These are phyloP conservation scores for Oryzias dopingdopingensis DNA, from an alignment of 2,797 vertebrate genomes.

Conservation along the genomic window DNA sequence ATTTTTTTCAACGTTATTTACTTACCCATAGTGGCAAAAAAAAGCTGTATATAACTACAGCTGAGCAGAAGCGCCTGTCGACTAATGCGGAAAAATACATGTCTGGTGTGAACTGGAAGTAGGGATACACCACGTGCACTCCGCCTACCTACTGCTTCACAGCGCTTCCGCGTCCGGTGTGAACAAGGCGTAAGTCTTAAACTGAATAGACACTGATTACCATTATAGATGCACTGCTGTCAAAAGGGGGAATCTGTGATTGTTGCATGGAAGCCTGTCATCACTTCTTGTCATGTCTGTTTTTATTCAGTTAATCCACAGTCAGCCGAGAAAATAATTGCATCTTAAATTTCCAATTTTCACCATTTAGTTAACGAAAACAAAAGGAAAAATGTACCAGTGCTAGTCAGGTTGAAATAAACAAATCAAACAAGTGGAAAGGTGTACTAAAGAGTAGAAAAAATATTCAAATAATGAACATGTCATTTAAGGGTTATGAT, in stretches of 20 bases:
- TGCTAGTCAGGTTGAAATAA: conserved; percentile 36
- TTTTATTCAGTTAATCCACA: conserved; percentile 35
- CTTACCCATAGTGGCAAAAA: too few species aligned
- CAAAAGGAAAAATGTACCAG: conserved; percentile 5
- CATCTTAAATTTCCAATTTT: conserved; percentile 44
- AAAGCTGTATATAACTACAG: too few species aligned
- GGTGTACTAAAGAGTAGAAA: conserved; percentile 20
- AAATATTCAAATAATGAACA: conserved; percentile 46
- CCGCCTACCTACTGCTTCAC: too few species aligned
- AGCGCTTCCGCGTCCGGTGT: too few species aligned
- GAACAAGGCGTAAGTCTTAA: background rate
- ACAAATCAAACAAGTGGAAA: conserved; percentile 32
- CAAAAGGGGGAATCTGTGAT: conserved; percentile 1
- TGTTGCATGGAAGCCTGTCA: conserved; percentile 14
- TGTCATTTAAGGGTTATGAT: conserved; percentile 40
- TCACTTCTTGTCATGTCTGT: conserved; percentile 10
- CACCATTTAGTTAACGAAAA: conserved; percentile 26
- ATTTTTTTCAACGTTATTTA: too few species aligned
- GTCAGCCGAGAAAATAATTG: conserved; percentile 37
- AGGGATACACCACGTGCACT: too few species aligned
- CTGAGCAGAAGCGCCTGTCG: too few species aligned
- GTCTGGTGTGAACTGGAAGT: too few species aligned
- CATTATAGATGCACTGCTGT: conserved; percentile 25
- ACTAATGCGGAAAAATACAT: too few species aligned
- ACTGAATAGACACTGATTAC: conserved; percentile 28